Percentiles rank a stretch among this genome's conserved stretches.
Conservation (phyloP, 2,888 invertebrate species). For the Subacronicta megacephala region DNA sequence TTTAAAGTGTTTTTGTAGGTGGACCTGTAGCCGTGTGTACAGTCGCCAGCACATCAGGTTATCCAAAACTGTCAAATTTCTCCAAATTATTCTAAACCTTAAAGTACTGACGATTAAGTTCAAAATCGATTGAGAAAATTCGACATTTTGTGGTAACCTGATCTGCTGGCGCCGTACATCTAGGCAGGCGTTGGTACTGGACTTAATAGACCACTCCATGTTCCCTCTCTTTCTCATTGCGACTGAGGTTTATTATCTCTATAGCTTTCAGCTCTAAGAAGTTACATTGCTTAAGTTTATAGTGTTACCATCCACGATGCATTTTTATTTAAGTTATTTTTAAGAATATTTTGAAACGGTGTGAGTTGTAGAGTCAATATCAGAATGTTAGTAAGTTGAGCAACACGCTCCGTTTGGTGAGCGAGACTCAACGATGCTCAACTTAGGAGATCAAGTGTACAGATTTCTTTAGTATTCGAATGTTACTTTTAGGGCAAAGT, state of each 20-base stretch:
- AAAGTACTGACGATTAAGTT: too few species aligned
- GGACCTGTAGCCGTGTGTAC: too few species aligned
- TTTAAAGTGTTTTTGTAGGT: too few species aligned
- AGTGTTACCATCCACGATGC: slow-evolving; percentile 53
- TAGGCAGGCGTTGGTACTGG: too few species aligned
- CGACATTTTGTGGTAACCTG: too few species aligned
- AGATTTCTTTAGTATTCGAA: slow-evolving; percentile 52
- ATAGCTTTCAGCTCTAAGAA: slow-evolving; percentile 6
- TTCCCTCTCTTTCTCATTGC: slow-evolving; percentile 5
- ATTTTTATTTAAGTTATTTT: slow-evolving; percentile 46
- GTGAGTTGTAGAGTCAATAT: slow-evolving; percentile 50
- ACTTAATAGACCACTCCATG: background rate
- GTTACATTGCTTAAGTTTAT: slow-evolving; percentile 12
- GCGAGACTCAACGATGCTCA: slow-evolving; percentile 50
- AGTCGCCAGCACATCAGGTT: too few species aligned
- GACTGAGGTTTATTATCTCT: background rate
- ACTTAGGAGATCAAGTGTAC: slow-evolving; percentile 61
- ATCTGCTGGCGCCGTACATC: too few species aligned
- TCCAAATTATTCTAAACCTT: too few species aligned
- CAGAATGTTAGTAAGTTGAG: slow-evolving; percentile 41
- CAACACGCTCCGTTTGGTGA: slow-evolving; percentile 34
- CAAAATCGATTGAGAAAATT: too few species aligned
- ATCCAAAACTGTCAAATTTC: too few species aligned
- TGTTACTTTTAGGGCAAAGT: slow-evolving; percentile 49
- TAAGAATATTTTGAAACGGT: slow-evolving; percentile 31